Percentiles rank a stretch among this genome's conserved stretches.
These are phyloP conservation scores for Diorhabda elongata DNA, from an alignment of 1,140 invertebrate genomes.

Conservation along the genomic window DNA sequence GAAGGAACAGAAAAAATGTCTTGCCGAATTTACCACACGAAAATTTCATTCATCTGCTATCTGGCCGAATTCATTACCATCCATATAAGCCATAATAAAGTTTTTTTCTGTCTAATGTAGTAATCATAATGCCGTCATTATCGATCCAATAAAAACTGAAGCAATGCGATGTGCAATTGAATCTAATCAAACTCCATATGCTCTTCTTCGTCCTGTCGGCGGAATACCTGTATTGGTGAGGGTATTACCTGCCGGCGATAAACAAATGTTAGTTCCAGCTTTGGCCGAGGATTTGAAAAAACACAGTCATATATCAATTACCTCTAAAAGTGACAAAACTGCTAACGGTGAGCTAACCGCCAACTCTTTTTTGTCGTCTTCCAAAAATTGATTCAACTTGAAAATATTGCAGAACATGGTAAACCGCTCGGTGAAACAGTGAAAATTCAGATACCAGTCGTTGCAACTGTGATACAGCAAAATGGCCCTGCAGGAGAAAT, in stretches of 20 bases:
- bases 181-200: conserved; percentile 54
- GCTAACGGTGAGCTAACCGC: too few species aligned
- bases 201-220: conserved; percentile 54
- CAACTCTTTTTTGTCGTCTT: background rate
- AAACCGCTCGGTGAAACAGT: conserved; percentile 36
- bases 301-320: conserved; percentile 41
- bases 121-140: conserved; percentile 40
- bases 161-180: conserved; percentile 54
- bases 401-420: background rate
- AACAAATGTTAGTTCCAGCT: conserved; percentile 49
- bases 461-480: conserved; percentile 43
- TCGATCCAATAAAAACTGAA: conserved; percentile 57
- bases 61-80: too few species aligned
- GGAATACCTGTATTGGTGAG: conserved; percentile 61
- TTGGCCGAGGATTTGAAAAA: conserved; percentile 44
- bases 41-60: too few species aligned
- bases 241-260: conserved; percentile 51
- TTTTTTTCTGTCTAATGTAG: too few species aligned
- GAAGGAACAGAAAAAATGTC: too few species aligned
- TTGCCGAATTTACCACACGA: too few species aligned
- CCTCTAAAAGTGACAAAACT: conserved; percentile 23
- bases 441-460: conserved; percentile 44
- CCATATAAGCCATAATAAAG: too few species aligned
- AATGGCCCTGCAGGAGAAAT: conserved; percentile 24
- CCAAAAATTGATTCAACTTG: background rate